These are phyloP conservation scores for Clytia hemisphaerica DNA, from an alignment of 30 jellyfish, hydroid and myxozoan species.

Conservation along the genomic window DNA sequence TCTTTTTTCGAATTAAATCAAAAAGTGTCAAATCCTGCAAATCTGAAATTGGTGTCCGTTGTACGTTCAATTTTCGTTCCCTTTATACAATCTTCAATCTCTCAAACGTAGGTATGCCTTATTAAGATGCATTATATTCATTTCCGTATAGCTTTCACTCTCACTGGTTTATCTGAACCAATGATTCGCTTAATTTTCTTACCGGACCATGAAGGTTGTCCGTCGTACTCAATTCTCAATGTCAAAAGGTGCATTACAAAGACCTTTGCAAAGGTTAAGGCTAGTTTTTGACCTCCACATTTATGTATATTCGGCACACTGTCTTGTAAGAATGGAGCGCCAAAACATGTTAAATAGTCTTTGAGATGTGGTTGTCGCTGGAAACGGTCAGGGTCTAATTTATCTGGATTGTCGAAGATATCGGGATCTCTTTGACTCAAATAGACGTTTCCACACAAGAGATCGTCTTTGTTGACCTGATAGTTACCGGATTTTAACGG, in stretches of 20 bases:
- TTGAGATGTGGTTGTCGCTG: not conserved
- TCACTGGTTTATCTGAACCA: slow-evolving; percentile 7
- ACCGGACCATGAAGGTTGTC: not conserved
- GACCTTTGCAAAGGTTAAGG: not conserved
- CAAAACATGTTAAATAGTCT: not conserved
- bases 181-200: not conserved
- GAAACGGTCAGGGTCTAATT: slow-evolving; percentile 21
- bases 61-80: no score
- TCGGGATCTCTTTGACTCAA: slow-evolving; percentile 34
- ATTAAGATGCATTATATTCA: no score
- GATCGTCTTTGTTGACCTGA: slow-evolving; percentile 33
- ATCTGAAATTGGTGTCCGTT: no score
- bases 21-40: no score
- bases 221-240: not conserved
- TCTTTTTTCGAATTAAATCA: no score
- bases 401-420: slow-evolving; percentile 13
- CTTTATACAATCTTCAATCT: no score
- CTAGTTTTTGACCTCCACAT: not conserved
- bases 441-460: slow-evolving; percentile 22
- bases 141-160: not conserved
- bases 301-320: not conserved
- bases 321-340: not conserved
- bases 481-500: slow-evolving; percentile 7
- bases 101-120: no score
- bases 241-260: not conserved